Evolutionary conservation across 37 sponge, comb jelly and placozoan species (phyloP), one percentile per base, ranked within the genome.

Genomic region (Agelas oroides): DNA sequence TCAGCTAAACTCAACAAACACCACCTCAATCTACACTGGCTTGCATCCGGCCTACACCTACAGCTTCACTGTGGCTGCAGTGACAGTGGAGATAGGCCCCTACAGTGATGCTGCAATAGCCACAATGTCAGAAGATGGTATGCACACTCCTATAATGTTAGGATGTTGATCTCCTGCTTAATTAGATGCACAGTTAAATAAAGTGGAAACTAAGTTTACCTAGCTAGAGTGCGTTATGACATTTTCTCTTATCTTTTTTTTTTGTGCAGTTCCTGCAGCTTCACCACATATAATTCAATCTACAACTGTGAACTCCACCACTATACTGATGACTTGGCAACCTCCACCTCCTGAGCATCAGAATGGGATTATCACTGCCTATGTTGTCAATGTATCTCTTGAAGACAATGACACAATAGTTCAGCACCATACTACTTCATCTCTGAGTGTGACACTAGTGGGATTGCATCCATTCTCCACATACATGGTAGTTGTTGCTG

Each of bases 361-460:
- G 30, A 86, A 86, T 70, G 86, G 86, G 19, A 62, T 72, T 38
- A 59, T 83, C 57, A 78, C 71, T 17, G 20, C 41, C 28, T 86
- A 86, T 62, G 16, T 28, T 54, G 14, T 79, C 5, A 40, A 53
- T 61, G 27, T 61, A 5, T 46, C 46, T 46, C 46, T 46, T 46
- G 46, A 46, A 46, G 46, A 8, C 46, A 46, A 46, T 8, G 46
- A 46, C 46, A 46, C 46, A 46, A 46, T 8, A 46, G 6, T 8
- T 46, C 46, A 46, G 8, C 8, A 46, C 46, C 8, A 46, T 8
- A 46, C 3, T 46, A 46, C 46, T 46, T 5, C n/a, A 61, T 23
- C n/a, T 5, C 25, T 46, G 46, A 46, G 46, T 46, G 6, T 46
- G 46, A 46, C 46, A 46, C 46, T 46, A 8, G 46, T 46, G 46